Conservation (phyloP, 2,888 invertebrate species). For the Baccha elongata region DNA sequence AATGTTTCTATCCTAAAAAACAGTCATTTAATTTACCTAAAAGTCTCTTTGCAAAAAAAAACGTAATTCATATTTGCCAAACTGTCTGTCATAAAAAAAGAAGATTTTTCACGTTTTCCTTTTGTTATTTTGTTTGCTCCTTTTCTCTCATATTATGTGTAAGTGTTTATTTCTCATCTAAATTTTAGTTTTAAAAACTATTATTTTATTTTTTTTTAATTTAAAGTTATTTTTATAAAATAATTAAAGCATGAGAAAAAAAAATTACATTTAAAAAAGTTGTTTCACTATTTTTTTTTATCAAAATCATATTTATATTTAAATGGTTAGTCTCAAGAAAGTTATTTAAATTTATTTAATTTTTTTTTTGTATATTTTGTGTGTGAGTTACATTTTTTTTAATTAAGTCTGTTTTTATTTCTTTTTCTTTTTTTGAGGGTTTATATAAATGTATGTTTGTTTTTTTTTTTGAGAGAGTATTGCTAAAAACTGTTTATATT, state of each 20-base stretch:
- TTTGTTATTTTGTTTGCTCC: conserved; percentile 19
- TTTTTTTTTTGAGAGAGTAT: conserved; percentile 58
- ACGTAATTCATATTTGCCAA: conserved; percentile 47
- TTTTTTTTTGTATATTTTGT: conserved; percentile 37
- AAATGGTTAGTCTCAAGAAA: conserved; percentile 29
- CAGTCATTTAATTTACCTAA: conserved; percentile 72
- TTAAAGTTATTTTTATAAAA: conserved; percentile 54
- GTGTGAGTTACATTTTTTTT: conserved; percentile 43
- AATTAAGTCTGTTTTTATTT: conserved; percentile 57
- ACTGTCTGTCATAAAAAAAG: conserved; percentile 45
- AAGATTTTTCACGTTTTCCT: conserved; percentile 27
- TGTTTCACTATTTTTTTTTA: conserved; percentile 3
- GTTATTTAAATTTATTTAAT: conserved; percentile 19
- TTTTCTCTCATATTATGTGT: conserved; percentile 17
- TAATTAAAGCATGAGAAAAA: conserved; percentile 59
- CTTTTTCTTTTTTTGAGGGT: conserved; percentile 23
- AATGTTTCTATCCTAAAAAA: conserved; percentile 67
- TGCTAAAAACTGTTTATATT: conserved; percentile 72
- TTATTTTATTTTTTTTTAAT: conserved; percentile 13
- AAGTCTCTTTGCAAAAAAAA: conserved; percentile 71
- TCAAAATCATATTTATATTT: not conserved
- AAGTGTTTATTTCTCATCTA: conserved; percentile 17
- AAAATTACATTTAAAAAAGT: conserved; percentile 15
- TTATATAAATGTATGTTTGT: conserved; percentile 58
- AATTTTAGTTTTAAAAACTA: conserved; percentile 63